These are phyloP conservation scores for Eurypyga helias DNA, from an alignment of 2,113 vertebrate genomes.

Conservation along the genomic window DNA sequence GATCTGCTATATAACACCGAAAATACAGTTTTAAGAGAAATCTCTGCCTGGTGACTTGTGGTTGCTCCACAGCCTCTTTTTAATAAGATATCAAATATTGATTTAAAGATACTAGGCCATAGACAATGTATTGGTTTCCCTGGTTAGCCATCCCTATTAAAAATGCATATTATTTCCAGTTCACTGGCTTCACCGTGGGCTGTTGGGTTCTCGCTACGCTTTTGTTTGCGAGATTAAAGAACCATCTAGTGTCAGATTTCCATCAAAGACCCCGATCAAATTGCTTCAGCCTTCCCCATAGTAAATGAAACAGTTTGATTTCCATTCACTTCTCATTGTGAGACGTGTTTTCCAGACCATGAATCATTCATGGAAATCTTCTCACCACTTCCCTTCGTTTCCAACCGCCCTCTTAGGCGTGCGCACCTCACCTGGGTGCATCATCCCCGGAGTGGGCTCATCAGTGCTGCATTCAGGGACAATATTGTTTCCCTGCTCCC, in stretches of 20 bases:
- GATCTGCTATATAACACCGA: background rate
- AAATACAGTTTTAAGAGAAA: background rate
- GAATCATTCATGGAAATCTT: slow-evolving; percentile 21
- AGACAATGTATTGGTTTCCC: background rate
- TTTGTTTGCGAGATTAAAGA: slow-evolving; percentile 50
- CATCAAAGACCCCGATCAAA: background rate
- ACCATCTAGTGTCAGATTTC: slow-evolving; percentile 3
- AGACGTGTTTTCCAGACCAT: background rate
- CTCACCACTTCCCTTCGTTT: slow-evolving; percentile 5
- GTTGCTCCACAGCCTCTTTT: background rate
- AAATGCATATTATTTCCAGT: slow-evolving; percentile 45
- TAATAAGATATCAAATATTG: slow-evolving; percentile 46
- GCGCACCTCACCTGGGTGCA: background rate
- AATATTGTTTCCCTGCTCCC: background rate
- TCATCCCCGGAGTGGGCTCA: background rate
- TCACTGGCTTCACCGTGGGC: background rate
- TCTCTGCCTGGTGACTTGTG: background rate
- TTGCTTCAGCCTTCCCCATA: background rate
- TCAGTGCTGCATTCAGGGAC: background rate
- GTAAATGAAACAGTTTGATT: slow-evolving; percentile 27
- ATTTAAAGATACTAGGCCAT: background rate
- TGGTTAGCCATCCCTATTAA: slow-evolving; percentile 47
- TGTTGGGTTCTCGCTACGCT: background rate
- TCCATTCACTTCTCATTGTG: slow-evolving; percentile 3
- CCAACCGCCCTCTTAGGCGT: rapidly evolving